A percentile compares a stretch with the other conserved stretches of the same genome.
Conservation (phyloP, 2,113 vertebrate species). For the Daphoenositta chrysoptera region DNA sequence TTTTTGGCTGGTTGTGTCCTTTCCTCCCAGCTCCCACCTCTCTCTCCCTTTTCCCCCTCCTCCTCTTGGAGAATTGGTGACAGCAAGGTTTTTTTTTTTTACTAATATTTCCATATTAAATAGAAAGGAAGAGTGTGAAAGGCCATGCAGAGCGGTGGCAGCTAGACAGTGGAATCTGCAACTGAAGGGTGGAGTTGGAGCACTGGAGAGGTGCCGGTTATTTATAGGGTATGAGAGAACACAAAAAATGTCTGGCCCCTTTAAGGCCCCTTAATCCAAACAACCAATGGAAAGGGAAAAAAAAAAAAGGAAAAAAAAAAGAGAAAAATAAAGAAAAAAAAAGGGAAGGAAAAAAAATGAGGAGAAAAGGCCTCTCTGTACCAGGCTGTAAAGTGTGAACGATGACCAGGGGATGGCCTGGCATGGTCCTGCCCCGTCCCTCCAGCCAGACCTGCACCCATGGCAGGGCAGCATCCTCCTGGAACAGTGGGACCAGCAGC, state of each 20-base stretch:
- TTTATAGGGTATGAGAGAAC: slow-evolving; percentile 68
- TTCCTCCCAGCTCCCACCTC: slow-evolving; percentile 11
- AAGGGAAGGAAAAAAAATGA: neutral
- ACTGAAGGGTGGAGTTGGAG: slow-evolving; percentile 55
- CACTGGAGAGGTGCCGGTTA: slow-evolving; percentile 61
- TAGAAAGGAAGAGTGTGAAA: slow-evolving; percentile 60
- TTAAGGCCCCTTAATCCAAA: slow-evolving; percentile 67
- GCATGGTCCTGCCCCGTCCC: fast-evolving
- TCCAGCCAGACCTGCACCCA: neutral
- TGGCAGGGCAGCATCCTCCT: neutral
- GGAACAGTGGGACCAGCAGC: fast-evolving
- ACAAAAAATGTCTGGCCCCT: slow-evolving; percentile 62
- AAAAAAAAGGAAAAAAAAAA: neutral
- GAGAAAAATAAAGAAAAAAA: neutral
- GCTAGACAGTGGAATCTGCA: slow-evolving; percentile 62
- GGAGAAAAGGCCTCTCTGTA: slow-evolving; percentile 1
- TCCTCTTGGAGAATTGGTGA: slow-evolving; percentile 28
- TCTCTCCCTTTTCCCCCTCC: neutral
- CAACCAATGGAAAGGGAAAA: slow-evolving; percentile 27
- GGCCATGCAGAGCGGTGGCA: slow-evolving; percentile 16
- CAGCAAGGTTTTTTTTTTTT: neutral
- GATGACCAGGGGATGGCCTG: neutral
- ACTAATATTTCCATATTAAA: slow-evolving; percentile 53
- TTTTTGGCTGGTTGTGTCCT: slow-evolving; percentile 41
- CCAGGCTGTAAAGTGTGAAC: neutral